These are phyloP conservation scores for Drosophila dunni DNA, from an alignment of 1,140 invertebrate genomes.

Conservation along the genomic window DNA sequence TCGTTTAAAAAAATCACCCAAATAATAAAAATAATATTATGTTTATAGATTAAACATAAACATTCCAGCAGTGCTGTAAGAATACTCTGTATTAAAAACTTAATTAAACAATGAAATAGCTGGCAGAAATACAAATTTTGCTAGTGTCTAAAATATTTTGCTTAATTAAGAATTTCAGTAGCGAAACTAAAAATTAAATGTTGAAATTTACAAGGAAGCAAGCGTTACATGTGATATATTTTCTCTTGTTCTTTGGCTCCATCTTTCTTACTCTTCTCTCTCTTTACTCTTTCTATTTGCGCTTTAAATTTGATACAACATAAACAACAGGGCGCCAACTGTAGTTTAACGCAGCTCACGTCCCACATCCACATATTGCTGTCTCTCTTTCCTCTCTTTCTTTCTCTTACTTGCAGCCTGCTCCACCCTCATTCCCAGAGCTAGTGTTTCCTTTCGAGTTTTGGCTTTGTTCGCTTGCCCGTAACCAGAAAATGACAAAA, in stretches of 20 bases:
- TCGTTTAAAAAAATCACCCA: constrained; percentile 18
- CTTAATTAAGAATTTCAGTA: no score
- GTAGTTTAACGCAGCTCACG: constrained; percentile 54
- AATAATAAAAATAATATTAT: constrained; percentile 9
- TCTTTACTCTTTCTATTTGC: constrained; percentile 1
- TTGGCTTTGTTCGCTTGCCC: constrained; percentile 73
- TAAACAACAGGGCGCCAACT: constrained; percentile 66
- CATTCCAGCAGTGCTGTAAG: no score
- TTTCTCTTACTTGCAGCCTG: background rate
- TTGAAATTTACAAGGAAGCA: no score
- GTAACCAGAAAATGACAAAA: constrained; percentile 81
- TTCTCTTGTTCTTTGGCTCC: no score
- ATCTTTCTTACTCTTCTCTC: background rate
- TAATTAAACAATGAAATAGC: no score
- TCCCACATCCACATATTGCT: constrained; percentile 38
- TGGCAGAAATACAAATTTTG: no score
- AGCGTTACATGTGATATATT: no score
- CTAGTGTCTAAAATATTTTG: no score
- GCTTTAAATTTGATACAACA: constrained; percentile 64
- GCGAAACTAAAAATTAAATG: no score
- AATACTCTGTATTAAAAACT: no score
- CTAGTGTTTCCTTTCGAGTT: constrained; percentile 51
- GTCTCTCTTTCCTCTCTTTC: background rate
- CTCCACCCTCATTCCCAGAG: constrained; percentile 7
- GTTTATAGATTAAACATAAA: no score